Evolutionary conservation across 2,113 vertebrate species (phyloP).

Genomic region (Pao palembangensis): DNA sequence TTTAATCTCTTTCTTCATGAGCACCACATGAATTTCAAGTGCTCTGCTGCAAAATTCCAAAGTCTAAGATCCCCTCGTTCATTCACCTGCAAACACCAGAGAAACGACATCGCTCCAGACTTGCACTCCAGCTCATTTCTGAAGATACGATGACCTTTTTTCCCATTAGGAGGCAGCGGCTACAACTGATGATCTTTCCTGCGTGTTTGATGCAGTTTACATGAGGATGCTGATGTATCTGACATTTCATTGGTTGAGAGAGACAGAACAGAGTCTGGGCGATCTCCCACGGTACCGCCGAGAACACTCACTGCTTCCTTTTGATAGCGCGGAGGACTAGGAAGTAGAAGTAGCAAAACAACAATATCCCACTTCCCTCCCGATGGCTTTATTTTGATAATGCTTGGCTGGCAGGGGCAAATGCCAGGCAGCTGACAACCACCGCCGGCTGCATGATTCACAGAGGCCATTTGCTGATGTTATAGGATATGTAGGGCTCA

Average conservation of each 20-base stretch:
- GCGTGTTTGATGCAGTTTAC: conserved; percentile 16
- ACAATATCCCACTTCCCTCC: conserved; percentile 48
- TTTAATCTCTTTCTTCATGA: conserved; percentile 71
- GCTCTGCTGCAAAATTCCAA: conserved; percentile 25
- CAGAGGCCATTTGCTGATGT: conserved; percentile 42
- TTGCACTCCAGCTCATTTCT: conserved; percentile 53
- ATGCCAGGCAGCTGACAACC: conserved; percentile 22
- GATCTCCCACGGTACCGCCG: conserved; percentile 33
- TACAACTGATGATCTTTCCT: conserved; percentile 34
- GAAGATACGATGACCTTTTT: conserved; percentile 47
- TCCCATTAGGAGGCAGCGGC: too few relatives aligned
- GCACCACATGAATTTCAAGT: conserved; percentile 58
- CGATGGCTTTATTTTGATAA: conserved; percentile 38
- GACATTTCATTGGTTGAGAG: conserved; percentile 53
- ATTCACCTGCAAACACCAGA: conserved; percentile 36
- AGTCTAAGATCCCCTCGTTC: conserved; percentile 56
- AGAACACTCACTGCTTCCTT: conserved; percentile 44
- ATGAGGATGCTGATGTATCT: conserved; percentile 38
- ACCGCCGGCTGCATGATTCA: conserved; percentile 17
- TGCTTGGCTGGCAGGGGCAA: conserved; percentile 35
- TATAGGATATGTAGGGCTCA: too few relatives aligned
- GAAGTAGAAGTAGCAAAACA: conserved; percentile 41
- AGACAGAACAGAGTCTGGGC: conserved; percentile 34
- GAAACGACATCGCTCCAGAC: conserved; percentile 35
- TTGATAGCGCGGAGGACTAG: conserved; percentile 38